Percentiles rank a stretch among this genome's conserved stretches.
Evolutionary conservation across 2,797 vertebrate genomes (phyloP).

Genomic region (Mionectes olivaceus): DNA sequence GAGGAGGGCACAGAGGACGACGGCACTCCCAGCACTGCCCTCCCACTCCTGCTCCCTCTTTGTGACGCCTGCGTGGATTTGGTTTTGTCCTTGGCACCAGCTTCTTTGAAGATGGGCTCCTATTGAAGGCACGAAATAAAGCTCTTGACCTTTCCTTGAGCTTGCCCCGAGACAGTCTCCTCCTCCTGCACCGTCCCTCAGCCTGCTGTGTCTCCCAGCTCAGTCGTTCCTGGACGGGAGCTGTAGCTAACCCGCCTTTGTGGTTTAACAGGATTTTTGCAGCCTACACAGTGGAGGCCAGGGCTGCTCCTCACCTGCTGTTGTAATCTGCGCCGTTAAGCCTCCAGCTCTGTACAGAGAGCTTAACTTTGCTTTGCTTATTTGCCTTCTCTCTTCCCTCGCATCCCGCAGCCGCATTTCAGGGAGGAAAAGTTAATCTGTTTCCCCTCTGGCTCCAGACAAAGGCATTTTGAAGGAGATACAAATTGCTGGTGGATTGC

Average conservation of each 20-base stretch:
- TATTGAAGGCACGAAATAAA: not conserved
- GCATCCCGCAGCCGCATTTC: conserved; percentile 6
- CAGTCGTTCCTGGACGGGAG: conserved; percentile 36
- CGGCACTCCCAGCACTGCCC: fast-evolving
- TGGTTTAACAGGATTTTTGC: conserved; percentile 63
- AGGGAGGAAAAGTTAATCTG: conserved; percentile 50
- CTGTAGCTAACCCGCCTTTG: conserved; percentile 56
- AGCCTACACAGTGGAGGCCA: conserved; percentile 30
- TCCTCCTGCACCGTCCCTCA: fast-evolving
- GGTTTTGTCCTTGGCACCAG: fast-evolving
- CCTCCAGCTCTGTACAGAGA: conserved; percentile 48
- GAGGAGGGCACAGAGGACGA: not conserved
- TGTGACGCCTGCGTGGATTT: not conserved
- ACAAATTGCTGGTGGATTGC: not conserved
- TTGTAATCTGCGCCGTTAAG: conserved; percentile 67
- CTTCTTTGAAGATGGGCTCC: not conserved
- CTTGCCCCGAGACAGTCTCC: not conserved
- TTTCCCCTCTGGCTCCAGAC: not conserved
- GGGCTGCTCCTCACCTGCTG: conserved; percentile 70
- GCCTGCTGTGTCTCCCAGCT: not conserved
- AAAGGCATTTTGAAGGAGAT: conserved; percentile 22
- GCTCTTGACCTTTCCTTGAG: not conserved
- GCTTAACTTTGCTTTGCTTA: conserved; percentile 63
- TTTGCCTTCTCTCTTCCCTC: conserved; percentile 40
- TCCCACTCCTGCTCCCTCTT: fast-evolving